These are phyloP conservation scores for Fistularia tabacaria DNA, from an alignment of 2,797 vertebrate genomes.

Conservation along the genomic window DNA sequence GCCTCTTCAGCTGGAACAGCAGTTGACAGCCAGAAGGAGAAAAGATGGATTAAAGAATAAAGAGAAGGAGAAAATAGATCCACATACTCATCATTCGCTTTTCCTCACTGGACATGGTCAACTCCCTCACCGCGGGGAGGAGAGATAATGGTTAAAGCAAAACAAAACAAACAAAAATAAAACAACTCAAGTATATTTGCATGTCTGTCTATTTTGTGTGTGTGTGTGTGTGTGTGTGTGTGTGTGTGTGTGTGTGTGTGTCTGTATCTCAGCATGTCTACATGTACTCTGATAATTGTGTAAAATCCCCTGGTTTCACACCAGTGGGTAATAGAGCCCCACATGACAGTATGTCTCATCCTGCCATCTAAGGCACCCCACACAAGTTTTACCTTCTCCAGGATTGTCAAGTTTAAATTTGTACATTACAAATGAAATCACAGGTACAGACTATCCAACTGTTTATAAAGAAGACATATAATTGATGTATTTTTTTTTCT, in stretches of 20 bases:
- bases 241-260: slow-evolving; percentile 8
- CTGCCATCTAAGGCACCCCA: no score
- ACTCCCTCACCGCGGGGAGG: slow-evolving; percentile 31
- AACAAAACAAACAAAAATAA: slow-evolving; percentile 15
- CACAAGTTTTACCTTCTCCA: no score
- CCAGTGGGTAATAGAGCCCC: no score
- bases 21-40: slow-evolving; percentile 23
- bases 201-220: background rate
- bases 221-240: slow-evolving; percentile 5
- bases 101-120: slow-evolving; percentile 13
- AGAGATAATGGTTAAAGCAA: slow-evolving; percentile 8
- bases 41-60: slow-evolving; percentile 29
- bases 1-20: slow-evolving; percentile 38
- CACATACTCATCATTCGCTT: slow-evolving; percentile 36
- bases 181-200: slow-evolving; percentile 42
- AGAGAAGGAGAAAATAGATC: slow-evolving; percentile 9
- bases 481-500: no score
- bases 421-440: no score
- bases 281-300: slow-evolving; percentile 8
- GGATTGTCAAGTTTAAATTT: no score
- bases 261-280: background rate
- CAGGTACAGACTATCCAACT: no score
- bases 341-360: no score
- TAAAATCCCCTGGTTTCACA: slow-evolving; percentile 34
- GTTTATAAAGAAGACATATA: no score